Percentiles rank a stretch among this genome's conserved stretches.
Conservation (phyloP, 1,140 invertebrate genomes). For the Trypoxylus dichotomus region DNA sequence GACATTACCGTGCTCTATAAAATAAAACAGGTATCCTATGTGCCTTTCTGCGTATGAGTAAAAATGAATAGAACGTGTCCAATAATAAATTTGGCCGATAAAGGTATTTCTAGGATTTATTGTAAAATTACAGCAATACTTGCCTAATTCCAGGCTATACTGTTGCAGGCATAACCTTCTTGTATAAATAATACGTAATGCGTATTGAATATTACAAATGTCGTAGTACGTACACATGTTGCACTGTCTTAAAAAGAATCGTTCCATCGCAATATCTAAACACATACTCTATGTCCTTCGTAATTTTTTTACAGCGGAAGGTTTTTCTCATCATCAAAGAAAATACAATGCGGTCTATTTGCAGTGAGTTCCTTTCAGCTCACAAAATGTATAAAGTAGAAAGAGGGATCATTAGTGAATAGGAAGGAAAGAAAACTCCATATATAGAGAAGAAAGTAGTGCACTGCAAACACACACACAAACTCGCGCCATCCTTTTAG, state of each 20-base stretch:
- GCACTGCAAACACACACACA: neutral
- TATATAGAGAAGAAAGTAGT: neutral
- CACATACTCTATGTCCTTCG: neutral
- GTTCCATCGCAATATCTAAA: neutral
- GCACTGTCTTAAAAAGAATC: neutral
- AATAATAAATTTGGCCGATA: no score
- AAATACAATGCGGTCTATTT: conserved; percentile 24
- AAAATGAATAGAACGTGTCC: no score
- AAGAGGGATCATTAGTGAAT: conserved; percentile 21
- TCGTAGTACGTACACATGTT: no score
- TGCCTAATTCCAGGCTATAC: no score
- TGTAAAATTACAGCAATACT: no score
- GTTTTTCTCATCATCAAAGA: conserved; percentile 17
- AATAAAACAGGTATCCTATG: no score
- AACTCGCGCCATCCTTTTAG: neutral
- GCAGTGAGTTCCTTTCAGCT: conserved; percentile 12
- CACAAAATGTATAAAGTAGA: conserved; percentile 18
- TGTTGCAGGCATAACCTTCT: no score
- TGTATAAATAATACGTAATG: no score
- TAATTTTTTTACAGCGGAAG: neutral
- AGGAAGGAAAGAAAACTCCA: neutral
- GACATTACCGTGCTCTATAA: no score
- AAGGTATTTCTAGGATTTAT: no score
- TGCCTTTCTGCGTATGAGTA: no score
- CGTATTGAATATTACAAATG: no score